A percentile compares a stretch with the other conserved stretches of the same genome.
These are phyloP conservation scores for Sula dactylatra DNA, from an alignment of 2,113 vertebrate genomes.

Conservation along the genomic window DNA sequence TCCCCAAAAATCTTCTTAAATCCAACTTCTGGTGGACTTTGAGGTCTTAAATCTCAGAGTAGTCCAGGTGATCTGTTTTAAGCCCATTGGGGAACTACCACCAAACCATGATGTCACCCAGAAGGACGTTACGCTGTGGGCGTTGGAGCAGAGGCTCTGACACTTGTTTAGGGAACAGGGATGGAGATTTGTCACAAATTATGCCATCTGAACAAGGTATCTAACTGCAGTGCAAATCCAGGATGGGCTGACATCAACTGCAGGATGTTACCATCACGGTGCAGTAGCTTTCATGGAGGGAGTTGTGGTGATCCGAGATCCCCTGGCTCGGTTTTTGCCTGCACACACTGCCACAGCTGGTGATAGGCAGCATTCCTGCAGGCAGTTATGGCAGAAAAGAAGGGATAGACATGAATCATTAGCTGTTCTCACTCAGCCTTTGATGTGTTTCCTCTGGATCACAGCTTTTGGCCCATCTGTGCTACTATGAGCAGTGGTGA, in stretches of 20 bases:
- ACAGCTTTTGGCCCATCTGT: slow-evolving; percentile 18
- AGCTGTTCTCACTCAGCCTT: slow-evolving; percentile 44
- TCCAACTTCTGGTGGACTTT: background rate
- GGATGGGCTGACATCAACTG: background rate
- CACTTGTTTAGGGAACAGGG: background rate
- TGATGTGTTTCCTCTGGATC: slow-evolving; percentile 11
- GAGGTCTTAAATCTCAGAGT: background rate
- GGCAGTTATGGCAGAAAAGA: slow-evolving; percentile 6
- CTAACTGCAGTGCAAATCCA: background rate
- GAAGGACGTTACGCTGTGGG: accelerated
- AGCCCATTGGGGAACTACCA: background rate
- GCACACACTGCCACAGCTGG: background rate
- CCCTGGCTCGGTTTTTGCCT: background rate
- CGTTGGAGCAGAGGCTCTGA: background rate
- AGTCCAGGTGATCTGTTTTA: background rate
- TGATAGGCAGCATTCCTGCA: slow-evolving; percentile 24
- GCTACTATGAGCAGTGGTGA: background rate
- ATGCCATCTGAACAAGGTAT: background rate
- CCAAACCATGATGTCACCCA: background rate
- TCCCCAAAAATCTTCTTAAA: background rate
- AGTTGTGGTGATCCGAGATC: background rate
- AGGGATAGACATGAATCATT: background rate
- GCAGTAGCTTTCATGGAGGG: background rate
- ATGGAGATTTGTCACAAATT: background rate
- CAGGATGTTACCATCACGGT: accelerated